phyloP scores from a whole-genome alignment of 2,113 vertebrate species.

The Melanerpes formicivorus region DNA sequence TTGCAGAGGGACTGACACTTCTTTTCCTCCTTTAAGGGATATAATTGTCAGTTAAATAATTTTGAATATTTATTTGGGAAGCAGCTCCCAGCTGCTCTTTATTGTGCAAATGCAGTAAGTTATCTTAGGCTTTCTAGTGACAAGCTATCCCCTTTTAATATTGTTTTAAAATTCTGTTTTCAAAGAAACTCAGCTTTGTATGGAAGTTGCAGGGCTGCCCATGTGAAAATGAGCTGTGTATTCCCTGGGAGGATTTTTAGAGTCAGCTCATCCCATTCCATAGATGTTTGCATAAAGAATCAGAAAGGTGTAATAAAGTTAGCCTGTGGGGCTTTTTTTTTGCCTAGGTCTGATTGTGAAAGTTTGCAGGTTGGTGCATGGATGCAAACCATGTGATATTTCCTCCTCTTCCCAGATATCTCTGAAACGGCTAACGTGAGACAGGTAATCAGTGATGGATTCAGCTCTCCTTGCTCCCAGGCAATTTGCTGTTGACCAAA shows the following conservation, averaged over 20 bases:
- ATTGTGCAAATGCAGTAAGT: constrained; percentile 48
- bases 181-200: background rate
- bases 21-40: background rate
- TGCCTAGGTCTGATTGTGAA: background rate
- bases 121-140: background rate
- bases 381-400: background rate
- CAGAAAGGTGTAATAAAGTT: background rate
- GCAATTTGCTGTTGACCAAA: background rate
- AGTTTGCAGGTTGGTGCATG: background rate
- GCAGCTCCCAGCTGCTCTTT: constrained; percentile 13
- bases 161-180: background rate
- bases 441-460: background rate
- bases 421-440: background rate
- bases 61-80: constrained; percentile 22
- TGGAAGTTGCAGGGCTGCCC: background rate
- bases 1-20: background rate
- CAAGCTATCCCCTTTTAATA: background rate
- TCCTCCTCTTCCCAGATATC: background rate
- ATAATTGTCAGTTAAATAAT: constrained; percentile 40
- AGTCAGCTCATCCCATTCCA: background rate
- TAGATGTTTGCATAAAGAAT: background rate
- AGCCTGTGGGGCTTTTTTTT: background rate
- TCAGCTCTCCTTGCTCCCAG: background rate
- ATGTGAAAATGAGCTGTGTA: background rate
- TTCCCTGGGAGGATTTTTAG: background rate